phyloP scores from a whole-genome alignment of 2,888 invertebrate genomes.

The Drosophila parthenogenetica region DNA sequence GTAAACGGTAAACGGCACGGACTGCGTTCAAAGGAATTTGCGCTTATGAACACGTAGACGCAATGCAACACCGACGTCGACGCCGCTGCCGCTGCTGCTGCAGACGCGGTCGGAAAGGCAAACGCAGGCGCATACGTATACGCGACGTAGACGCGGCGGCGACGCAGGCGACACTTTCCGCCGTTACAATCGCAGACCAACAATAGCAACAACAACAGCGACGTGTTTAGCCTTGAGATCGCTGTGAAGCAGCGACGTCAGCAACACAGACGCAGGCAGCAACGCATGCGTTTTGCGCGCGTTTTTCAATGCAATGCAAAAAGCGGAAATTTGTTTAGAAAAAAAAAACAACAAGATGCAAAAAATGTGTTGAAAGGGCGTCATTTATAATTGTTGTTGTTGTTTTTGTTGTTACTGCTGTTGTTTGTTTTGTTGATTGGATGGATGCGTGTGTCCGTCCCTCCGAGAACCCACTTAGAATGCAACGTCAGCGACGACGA shows the following conservation, averaged over 20 bases:
- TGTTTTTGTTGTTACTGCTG: slow-evolving; percentile 9
- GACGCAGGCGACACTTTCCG: slow-evolving; percentile 1
- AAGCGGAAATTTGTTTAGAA: slow-evolving; percentile 21
- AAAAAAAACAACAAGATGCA: neutral
- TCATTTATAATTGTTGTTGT: slow-evolving; percentile 23
- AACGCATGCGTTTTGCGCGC: slow-evolving; percentile 43
- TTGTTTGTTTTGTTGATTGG: slow-evolving; percentile 40
- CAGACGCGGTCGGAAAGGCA: slow-evolving; percentile 39
- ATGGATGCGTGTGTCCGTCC: slow-evolving; percentile 20
- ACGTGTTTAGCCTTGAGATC: slow-evolving; percentile 63
- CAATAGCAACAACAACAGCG: slow-evolving; percentile 23
- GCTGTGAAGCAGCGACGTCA: slow-evolving; percentile 14
- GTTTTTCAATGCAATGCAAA: slow-evolving; percentile 33
- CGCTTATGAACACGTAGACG: slow-evolving; percentile 73
- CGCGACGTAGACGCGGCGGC: slow-evolving; percentile 33
- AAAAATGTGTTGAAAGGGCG: slow-evolving; percentile 8
- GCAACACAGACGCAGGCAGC: slow-evolving; percentile 21
- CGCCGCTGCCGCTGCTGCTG: slow-evolving; percentile 19
- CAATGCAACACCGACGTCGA: slow-evolving; percentile 17
- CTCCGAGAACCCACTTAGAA: slow-evolving; percentile 60
- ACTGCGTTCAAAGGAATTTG: slow-evolving; percentile 67
- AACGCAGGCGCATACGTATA: slow-evolving; percentile 45
- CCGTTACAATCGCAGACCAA: slow-evolving; percentile 1
- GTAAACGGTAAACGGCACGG: slow-evolving; percentile 60
- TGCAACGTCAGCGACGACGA: slow-evolving; percentile 66